These are phyloP conservation scores for Megastigmus dorsalis DNA, from an alignment of 2,888 invertebrate species.

Conservation along the genomic window DNA sequence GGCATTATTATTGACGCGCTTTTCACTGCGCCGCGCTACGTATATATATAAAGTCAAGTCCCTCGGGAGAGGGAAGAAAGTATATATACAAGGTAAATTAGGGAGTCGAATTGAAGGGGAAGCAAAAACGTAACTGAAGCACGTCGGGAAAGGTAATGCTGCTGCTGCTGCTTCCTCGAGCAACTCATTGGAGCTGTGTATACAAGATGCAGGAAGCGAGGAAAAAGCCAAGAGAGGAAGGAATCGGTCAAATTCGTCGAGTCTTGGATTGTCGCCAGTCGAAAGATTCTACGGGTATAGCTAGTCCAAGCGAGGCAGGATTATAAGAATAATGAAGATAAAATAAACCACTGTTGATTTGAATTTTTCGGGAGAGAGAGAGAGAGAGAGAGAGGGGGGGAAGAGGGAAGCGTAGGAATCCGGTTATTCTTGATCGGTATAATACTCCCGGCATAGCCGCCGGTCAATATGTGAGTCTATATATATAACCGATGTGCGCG, in stretches of 20 bases:
- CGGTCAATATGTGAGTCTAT: neutral
- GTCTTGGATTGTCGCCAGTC: constrained; percentile 26
- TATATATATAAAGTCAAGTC: neutral
- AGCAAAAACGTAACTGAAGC: neutral
- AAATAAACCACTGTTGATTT: neutral
- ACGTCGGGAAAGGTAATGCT: neutral
- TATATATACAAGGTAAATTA: neutral
- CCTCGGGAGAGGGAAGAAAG: neutral
- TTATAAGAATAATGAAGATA: neutral
- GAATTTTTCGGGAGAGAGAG: constrained; percentile 11
- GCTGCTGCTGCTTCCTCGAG: neutral
- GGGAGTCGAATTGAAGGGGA: neutral
- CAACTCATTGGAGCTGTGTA: neutral
- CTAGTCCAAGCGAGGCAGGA: no score
- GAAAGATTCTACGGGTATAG: no score
- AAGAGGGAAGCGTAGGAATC: no score
- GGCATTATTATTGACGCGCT: constrained; percentile 21
- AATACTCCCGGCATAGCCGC: neutral
- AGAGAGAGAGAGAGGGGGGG: neutral
- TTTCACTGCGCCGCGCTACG: neutral
- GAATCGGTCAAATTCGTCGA: constrained; percentile 1
- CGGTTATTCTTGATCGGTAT: constrained; percentile 24
- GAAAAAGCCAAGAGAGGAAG: neutral
- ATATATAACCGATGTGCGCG: neutral
- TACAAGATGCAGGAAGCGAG: neutral